These are phyloP conservation scores for Neoseiulus cucumeris DNA, from an alignment of 1,140 invertebrate genomes.

Conservation along the genomic window DNA sequence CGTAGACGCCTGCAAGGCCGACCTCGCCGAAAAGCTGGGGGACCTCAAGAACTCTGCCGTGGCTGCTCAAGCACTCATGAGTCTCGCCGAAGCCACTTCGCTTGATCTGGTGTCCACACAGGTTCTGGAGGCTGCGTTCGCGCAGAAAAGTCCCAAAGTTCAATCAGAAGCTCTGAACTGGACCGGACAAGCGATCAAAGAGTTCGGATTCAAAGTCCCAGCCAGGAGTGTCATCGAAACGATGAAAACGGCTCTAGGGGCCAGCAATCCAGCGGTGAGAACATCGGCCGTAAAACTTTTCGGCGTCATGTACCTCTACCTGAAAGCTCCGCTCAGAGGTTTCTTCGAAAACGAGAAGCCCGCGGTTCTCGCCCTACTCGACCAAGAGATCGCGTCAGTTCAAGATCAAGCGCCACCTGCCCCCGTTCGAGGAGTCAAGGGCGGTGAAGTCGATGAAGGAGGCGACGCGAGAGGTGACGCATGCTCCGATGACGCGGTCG, in stretches of 20 bases:
- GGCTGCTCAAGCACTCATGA: slow-evolving; percentile 47
- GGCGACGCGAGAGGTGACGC: slow-evolving; percentile 32
- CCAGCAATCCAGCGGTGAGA: slow-evolving; percentile 61
- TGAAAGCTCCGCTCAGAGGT: slow-evolving; percentile 46
- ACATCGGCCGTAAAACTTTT: slow-evolving; percentile 44
- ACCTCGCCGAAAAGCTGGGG: slow-evolving; percentile 61
- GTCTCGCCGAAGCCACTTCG: slow-evolving; percentile 50
- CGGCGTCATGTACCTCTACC: slow-evolving; percentile 54
- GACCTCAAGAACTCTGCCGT: slow-evolving; percentile 53
- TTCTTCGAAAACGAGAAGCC: slow-evolving; percentile 74
- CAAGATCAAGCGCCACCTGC: slow-evolving; percentile 43
- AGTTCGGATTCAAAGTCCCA: slow-evolving; percentile 60
- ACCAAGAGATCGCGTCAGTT: slow-evolving; percentile 59
- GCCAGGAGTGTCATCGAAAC: slow-evolving; percentile 54
- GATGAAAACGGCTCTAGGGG: slow-evolving; percentile 57
- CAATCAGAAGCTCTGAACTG: slow-evolving; percentile 62
- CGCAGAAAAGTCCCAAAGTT: slow-evolving; percentile 74
- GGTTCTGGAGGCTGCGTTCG: slow-evolving; percentile 50
- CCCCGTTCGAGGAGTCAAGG: slow-evolving; percentile 40
- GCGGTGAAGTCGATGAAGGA: slow-evolving; percentile 28
- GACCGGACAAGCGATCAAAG: slow-evolving; percentile 50
- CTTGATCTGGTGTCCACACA: slow-evolving; percentile 51
- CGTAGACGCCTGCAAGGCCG: slow-evolving; percentile 50
- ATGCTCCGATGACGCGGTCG: slow-evolving; percentile 29
- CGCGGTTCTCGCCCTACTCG: slow-evolving; percentile 59